Evolutionary conservation across 2,888 invertebrate genomes (phyloP), one percentile per base, ranked within the genome.

Genomic region (Palloptera scutellata): DNA sequence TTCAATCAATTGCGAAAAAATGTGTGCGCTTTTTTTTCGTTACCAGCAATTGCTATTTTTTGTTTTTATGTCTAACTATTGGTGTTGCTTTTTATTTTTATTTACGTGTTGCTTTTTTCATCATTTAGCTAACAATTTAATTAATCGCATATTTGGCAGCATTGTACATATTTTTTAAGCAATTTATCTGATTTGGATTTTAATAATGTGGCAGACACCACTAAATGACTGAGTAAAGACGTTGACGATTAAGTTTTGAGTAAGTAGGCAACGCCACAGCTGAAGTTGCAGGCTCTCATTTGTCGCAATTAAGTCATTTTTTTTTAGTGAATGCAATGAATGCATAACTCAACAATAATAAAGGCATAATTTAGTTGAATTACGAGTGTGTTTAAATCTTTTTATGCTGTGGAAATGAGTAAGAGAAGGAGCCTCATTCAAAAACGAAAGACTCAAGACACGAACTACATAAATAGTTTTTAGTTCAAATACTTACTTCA

Each of bases 91-190:
- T 17, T 41, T 30, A 30, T 6, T 30, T 30, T 30, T 30, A 30
- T 30, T 30, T 30, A 30, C 6, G 2, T 30, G 2, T 30, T 30
- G 6, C 6, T 30, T 30, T 30, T 4, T 30, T 30, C 2, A 4
- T 30, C 6, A 30, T 30, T 30, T 30, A 6, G 58, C 20, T 17
- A 61, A 61, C 61, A 61, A 61, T 61, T 61, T 61, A 61, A 61
- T 61, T 61, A 61, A 61, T 52, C 6, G 19, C 61, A 41, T 61
- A 52, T 61, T 61, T 52, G 61, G 61, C 41, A 51, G 19, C n/a
- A 5, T 52, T 15, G 19, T 60, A 20, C 48, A 45, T 30, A 30
- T 30, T 30, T 30, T n/a, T 30, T 30, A 30, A 2, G 6, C 30
- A 30, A 6, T 30, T 30, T 30, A 30, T 30, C 6, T 30, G 2